phyloP scores from a whole-genome alignment of 2,113 vertebrate genomes.

The Crypturellus undulatus region DNA sequence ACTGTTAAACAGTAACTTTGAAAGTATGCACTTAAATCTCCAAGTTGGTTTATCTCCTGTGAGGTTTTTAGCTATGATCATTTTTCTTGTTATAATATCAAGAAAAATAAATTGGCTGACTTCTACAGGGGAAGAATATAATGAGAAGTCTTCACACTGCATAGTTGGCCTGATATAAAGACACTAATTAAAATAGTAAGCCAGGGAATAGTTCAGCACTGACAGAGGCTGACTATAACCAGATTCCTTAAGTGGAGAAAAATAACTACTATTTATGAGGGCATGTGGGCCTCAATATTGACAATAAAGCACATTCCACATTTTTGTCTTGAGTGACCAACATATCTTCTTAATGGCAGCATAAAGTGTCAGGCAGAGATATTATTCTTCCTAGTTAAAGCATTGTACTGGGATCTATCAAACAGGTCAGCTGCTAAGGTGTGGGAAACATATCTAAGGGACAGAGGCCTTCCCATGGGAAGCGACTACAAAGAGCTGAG shows the following conservation, averaged over 20 bases:
- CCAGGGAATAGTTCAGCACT: background rate
- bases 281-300: background rate
- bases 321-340: background rate
- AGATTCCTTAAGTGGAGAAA: background rate
- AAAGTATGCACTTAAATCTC: background rate
- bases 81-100: background rate
- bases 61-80: background rate
- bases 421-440: background rate
- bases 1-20: background rate
- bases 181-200: background rate
- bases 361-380: background rate
- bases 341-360: background rate
- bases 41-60: background rate
- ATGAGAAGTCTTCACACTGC: background rate
- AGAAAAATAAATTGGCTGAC: background rate
- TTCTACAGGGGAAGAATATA: background rate
- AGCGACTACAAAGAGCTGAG: no score
- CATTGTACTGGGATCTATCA: background rate
- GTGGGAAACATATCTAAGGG: no score
- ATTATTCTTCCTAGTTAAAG: background rate
- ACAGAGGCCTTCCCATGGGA: no score
- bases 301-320: background rate
- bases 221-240: background rate
- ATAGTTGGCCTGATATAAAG: background rate
- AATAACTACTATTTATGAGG: background rate